Conservation (phyloP, 2,888 invertebrate genomes). For the Pegoplata infirma region DNA sequence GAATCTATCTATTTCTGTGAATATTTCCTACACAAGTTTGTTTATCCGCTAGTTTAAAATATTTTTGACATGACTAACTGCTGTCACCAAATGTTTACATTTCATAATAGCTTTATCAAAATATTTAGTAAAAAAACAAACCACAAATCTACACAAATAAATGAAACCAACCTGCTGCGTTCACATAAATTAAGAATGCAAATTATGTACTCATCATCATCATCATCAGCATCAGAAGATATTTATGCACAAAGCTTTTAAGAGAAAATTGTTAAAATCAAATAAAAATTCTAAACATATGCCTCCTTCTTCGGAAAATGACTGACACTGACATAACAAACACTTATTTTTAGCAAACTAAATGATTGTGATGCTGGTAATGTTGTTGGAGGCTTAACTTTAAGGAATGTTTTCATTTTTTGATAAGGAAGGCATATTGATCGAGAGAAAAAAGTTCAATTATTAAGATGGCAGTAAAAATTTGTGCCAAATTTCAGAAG, state of each 20-base stretch:
- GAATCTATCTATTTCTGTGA: too few relatives aligned
- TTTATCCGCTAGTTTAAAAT: too few relatives aligned
- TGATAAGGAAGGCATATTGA: too few relatives aligned
- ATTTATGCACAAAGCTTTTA: not conserved
- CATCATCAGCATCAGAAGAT: slow-evolving; percentile 2
- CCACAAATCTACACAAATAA: not conserved
- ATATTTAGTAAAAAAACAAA: not conserved
- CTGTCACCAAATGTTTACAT: not conserved
- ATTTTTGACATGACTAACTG: not conserved
- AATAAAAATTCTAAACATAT: slow-evolving; percentile 20
- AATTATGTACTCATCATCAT: slow-evolving; percentile 20
- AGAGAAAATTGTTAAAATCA: slow-evolving; percentile 13
- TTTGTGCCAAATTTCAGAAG: too few relatives aligned
- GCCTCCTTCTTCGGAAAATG: slow-evolving; percentile 16
- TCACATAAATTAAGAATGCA: slow-evolving; percentile 22
- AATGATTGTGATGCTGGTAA: slow-evolving; percentile 11
- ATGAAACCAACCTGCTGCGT: not conserved
- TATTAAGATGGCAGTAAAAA: too few relatives aligned
- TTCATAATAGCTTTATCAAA: not conserved
- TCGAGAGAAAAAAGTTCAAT: too few relatives aligned
- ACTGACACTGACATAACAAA: slow-evolving; percentile 28
- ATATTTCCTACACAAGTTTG: too few relatives aligned
- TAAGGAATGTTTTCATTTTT: not conserved
- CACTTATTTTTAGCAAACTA: slow-evolving; percentile 13
- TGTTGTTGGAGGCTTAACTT: not conserved